Conservation (phyloP, 1,140 invertebrate genomes). For the Heliconius congener region DNA sequence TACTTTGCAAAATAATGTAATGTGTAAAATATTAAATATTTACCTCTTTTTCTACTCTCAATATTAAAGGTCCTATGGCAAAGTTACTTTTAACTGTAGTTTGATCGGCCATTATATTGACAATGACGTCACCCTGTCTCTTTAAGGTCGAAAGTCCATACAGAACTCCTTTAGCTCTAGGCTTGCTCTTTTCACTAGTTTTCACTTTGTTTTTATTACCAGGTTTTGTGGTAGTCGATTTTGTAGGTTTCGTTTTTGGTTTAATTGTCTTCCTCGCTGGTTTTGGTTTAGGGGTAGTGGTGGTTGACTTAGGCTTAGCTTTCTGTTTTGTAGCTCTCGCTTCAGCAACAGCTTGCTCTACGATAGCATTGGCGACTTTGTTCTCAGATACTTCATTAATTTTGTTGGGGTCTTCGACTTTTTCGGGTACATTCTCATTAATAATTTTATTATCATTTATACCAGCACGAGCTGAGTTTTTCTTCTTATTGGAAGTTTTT, state of each 20-base stretch:
- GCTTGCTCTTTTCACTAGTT: constrained; percentile 79
- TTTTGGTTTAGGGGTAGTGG: constrained; percentile 55
- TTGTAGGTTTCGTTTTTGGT: constrained; percentile 63
- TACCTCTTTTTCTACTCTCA: constrained; percentile 91
- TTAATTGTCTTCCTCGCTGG: constrained; percentile 53
- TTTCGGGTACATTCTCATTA: constrained; percentile 43
- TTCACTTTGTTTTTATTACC: constrained; percentile 78
- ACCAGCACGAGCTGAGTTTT: constrained; percentile 58
- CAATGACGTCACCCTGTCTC: constrained; percentile 88
- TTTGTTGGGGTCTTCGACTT: constrained; percentile 47
- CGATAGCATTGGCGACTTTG: constrained; percentile 28
- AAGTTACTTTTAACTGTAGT: constrained; percentile 92
- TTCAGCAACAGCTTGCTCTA: constrained; percentile 58
- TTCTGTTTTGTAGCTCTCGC: constrained; percentile 63
- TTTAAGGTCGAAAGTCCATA: constrained; percentile 89
- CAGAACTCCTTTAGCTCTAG: constrained; percentile 88
- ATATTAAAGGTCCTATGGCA: constrained; percentile 87
- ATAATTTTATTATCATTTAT: constrained; percentile 41
- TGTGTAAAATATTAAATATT: no score
- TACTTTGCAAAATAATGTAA: no score
- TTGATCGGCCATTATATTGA: constrained; percentile 89
- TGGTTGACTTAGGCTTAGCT: constrained; percentile 57
- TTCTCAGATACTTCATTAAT: constrained; percentile 49
- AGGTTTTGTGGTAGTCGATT: constrained; percentile 68
- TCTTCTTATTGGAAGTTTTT: constrained; percentile 68